Conservation (phyloP, 2,797 vertebrate genomes). For the Cetoscarus ocellatus region DNA sequence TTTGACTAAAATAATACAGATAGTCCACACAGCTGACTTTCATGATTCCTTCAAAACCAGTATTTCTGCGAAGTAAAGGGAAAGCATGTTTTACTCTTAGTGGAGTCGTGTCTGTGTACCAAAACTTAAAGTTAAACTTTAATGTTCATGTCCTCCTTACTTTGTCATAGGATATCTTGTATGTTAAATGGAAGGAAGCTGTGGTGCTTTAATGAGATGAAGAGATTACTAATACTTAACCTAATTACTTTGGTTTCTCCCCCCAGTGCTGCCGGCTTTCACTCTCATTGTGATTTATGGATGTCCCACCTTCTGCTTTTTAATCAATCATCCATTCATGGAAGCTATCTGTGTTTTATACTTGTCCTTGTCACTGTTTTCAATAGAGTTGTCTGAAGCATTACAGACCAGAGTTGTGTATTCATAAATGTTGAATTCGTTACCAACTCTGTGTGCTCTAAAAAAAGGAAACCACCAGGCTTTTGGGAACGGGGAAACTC, state of each 20-base stretch:
- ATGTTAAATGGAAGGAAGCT: constrained; percentile 70
- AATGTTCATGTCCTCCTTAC: constrained; percentile 2
- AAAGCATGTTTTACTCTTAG: too few relatives aligned
- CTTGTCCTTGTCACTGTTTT: constrained; percentile 28
- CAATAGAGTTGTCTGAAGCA: constrained; percentile 25
- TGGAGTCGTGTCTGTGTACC: too few relatives aligned
- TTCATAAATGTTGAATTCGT: constrained; percentile 29
- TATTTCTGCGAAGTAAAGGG: too few relatives aligned
- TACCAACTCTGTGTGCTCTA: background rate
- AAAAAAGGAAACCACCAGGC: constrained; percentile 20
- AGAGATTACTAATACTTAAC: constrained; percentile 86
- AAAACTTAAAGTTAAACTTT: background rate
- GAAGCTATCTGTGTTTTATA: constrained; percentile 24
- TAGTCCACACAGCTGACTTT: constrained; percentile 30
- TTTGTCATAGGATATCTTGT: constrained; percentile 33
- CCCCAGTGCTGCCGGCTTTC: constrained; percentile 64
- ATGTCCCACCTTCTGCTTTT: constrained; percentile 61
- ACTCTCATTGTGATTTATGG: constrained; percentile 68
- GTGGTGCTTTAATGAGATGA: constrained; percentile 79
- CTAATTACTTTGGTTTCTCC: constrained; percentile 82
- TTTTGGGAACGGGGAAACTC: constrained; percentile 36
- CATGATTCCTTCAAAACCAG: constrained; percentile 11
- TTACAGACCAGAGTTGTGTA: constrained; percentile 6
- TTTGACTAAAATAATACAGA: constrained; percentile 7
- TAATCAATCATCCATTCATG: constrained; percentile 64